A percentile compares a stretch with the other conserved stretches of the same genome.
Conservation (phyloP, 2,888 invertebrate genomes). For the Chironomus tentans region DNA sequence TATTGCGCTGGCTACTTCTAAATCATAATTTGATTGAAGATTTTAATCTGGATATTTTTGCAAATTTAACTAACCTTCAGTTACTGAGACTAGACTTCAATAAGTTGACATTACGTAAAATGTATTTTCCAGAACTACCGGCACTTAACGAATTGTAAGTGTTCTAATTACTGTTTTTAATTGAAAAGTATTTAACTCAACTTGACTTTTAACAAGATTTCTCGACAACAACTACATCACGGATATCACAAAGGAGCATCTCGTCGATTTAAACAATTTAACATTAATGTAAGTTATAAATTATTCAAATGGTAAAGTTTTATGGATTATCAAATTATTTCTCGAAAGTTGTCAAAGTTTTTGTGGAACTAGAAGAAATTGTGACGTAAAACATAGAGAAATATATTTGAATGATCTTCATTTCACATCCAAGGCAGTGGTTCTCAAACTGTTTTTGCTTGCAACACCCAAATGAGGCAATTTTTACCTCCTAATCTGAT, state of each 20-base stretch:
- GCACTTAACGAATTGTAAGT: slow-evolving; percentile 45
- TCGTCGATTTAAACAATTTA: slow-evolving; percentile 1
- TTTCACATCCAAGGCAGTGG: too few species aligned
- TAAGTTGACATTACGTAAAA: slow-evolving; percentile 40
- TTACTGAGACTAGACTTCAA: slow-evolving; percentile 46
- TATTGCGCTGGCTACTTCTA: slow-evolving; percentile 44
- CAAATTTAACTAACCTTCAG: slow-evolving; percentile 38
- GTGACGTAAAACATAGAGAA: not conserved
- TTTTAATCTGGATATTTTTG: slow-evolving; percentile 42
- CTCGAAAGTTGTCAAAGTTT: not conserved
- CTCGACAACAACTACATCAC: slow-evolving; percentile 1
- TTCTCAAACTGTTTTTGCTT: too few species aligned
- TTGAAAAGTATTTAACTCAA: not conserved
- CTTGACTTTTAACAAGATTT: slow-evolving; percentile 5
- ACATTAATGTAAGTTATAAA: not conserved
- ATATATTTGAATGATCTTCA: too few species aligned
- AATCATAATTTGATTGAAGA: slow-evolving; percentile 43
- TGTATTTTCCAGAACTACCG: slow-evolving; percentile 43
- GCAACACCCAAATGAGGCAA: too few species aligned
- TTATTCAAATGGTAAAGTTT: not conserved
- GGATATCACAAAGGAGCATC: not conserved
- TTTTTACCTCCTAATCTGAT: too few species aligned
- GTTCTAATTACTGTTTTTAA: not conserved
- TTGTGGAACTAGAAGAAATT: too few species aligned
- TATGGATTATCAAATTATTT: not conserved